Evolutionary conservation across 2,888 invertebrate genomes (phyloP), one percentile per base, ranked within the genome.

Genomic region (Stenurella melanura): DNA sequence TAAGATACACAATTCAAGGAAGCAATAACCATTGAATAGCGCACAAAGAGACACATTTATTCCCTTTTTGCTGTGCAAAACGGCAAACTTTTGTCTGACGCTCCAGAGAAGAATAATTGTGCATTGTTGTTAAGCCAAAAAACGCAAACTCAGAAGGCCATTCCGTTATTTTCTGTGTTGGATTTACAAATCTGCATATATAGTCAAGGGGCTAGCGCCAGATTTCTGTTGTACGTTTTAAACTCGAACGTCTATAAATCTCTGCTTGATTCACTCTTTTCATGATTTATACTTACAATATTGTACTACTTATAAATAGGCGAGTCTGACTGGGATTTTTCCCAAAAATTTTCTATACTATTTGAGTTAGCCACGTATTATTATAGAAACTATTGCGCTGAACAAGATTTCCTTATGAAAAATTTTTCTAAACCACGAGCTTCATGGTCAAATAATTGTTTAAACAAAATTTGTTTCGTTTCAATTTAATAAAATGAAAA

Each of bases 1-100:
- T 75, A 61, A 77, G 71, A 79, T 72, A 73, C 71, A 74, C 77
- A 74, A 74, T 77, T 76, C 34, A 66, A 74, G 63, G 18, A 64
- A 74, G 78, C 76, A 69, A 80, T 80, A 80, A 80, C 76, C 77
- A 76, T 80, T 70, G 74, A 61, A 78, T 76, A 73, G 73, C 79
- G 77, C 58, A 73, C 64, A 73, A 61, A 73, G 70, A 69, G 58
- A 74, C 50, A 50, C 58, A 21, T 21, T 58, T 21, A 21, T 21
- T 58, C 58, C 58, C 58, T 58, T 58, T 58, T 21, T 58, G 76
- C 72, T 67, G 69, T 70, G 73, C 64, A 73, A 75, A 77, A 75
- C 58, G 21, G 19, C 21, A 15, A 58, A 78, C 69, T 78, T 78
- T 76, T 61, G 70, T 61, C 73, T 73, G 66, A 4, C 6, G 58